phyloP scores from a whole-genome alignment of 2,797 vertebrate genomes.

The Paramormyrops hopkinsi region DNA sequence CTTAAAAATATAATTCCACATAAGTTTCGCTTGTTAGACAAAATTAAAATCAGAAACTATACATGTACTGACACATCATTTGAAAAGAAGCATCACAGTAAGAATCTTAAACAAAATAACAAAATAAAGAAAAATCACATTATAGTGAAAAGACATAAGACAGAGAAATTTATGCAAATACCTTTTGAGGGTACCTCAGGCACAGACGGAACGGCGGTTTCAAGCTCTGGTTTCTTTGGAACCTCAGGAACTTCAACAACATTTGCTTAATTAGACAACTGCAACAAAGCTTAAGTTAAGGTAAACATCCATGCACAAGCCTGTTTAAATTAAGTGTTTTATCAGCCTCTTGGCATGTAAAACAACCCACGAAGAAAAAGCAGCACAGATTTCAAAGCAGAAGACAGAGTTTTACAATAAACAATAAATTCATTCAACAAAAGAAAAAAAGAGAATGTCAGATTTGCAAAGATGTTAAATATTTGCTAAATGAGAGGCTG shows the following conservation, averaged over 20 bases:
- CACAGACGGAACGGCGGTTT: slow-evolving; percentile 33
- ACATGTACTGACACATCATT: background rate
- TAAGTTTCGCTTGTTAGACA: background rate
- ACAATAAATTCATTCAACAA: slow-evolving; percentile 27
- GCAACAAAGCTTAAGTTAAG: slow-evolving; percentile 7
- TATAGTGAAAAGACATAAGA: background rate
- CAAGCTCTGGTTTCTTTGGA: slow-evolving; percentile 41
- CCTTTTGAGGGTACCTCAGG: slow-evolving; percentile 52
- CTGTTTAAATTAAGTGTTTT: slow-evolving; percentile 24
- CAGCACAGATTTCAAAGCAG: background rate
- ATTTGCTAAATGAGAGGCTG: slow-evolving; percentile 7
- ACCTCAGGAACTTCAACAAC: slow-evolving; percentile 54
- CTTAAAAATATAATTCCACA: slow-evolving; percentile 36
- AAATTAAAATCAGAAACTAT: background rate
- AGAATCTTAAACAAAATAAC: background rate
- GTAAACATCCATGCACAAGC: slow-evolving; percentile 24
- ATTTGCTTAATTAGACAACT: slow-evolving; percentile 42
- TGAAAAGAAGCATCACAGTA: background rate
- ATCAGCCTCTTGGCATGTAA: slow-evolving; percentile 15
- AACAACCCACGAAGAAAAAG: background rate
- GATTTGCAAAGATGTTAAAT: slow-evolving; percentile 9
- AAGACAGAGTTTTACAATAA: slow-evolving; percentile 3
- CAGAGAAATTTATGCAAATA: slow-evolving; percentile 38
- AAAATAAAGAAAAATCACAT: slow-evolving; percentile 9
- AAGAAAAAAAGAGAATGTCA: background rate